Evolutionary conservation across 2,888 invertebrate genomes (phyloP), one percentile per base, ranked within the genome.

Genomic region (Apocheima hispidaria): DNA sequence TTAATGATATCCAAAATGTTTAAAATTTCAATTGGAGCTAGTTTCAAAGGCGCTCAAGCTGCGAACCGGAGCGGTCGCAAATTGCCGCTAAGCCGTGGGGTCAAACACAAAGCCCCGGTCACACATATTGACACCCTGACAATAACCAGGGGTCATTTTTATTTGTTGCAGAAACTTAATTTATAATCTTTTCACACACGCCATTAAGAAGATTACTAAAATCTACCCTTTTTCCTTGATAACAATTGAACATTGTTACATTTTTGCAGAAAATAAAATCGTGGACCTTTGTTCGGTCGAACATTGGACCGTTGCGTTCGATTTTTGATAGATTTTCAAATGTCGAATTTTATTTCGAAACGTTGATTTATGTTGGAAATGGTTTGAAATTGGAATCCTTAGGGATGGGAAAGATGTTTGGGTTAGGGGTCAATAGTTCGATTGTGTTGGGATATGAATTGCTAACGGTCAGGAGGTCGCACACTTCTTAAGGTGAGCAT

Each of bases 101-200:
- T 92, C 90, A 89, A 76, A 78, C 79, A 92, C 92, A 93, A 93
- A 74, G 75, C 80, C 62, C 74, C 87, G 92, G 92, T 93, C 93
- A 92, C 91, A 92, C 91, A 88, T 92, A 92, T 92, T 90, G 93
- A 91, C 93, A 91, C 92, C 87, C 84, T 65, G 78, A 93, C 92
- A 92, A 92, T 90, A 74, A 79, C 84, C 87, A 83, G 88, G 93
- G 93, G 93, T 93, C 93, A 93, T 81, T 90, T 93, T 92, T 92
- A 92, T 93, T 93, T 92, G 93, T 91, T 88, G 85, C 89, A 88
- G 88, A 91, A 92, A 92, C 92, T 92, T 92, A 92, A 93, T 92
- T 92, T 92, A 93, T 93, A 93, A 93, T 93, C 93, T 93, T 90
- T 92, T 92, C 91, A 92, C 91, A 92, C 90, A 91, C 86, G 84